Evolutionary conservation across 2,888 invertebrate genomes (phyloP), one percentile per base, ranked within the genome.

Genomic region (Cephalotes varians): DNA sequence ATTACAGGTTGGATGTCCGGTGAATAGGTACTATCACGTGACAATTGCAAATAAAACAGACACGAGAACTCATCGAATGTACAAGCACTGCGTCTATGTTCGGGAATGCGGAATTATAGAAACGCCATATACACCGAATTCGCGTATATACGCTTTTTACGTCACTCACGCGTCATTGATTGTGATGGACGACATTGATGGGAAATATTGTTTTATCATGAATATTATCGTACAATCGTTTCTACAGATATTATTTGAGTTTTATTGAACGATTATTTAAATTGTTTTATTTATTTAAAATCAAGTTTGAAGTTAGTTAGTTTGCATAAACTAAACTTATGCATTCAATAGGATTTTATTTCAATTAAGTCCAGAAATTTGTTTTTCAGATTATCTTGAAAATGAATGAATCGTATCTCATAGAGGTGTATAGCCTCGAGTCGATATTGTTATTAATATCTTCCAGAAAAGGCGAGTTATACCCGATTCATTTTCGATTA

Each of bases 41-140:
- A 69, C 71, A 77, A 56, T 18, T 31, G 44, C 54, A 56, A 77
- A 69, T 54, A 69, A 77, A 71, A 25, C n/a, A n/a, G 54, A 56
- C 49, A 37, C 62, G 62, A 15, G 51, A 67, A 44, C 56, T 44
- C 71, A 31, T 77, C 54, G 69, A 54, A 69, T 31, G 65, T 65
- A 65, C 54, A 37, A 40, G n/a, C 28, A 34, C 1, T 6, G 18
- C 28, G n/a, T 72, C 28, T 40, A 58, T 56, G 28, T n/a, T 56
- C 9, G 28, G 18, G 3, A 67, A 56, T 44, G 31, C 25, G 44
- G n/a, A 77, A 69, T 77, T 69, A 44, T 10, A n/a, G 2, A 12
- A 56, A 44, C 9, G n/a, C 3, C 2, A 25, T 31, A 18, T 51
- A 25, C 25, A 37, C 9, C 44, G 15, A 67, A 77, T 54, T 51